A percentile compares a stretch with the other conserved stretches of the same genome.
Evolutionary conservation across 2,797 vertebrate genomes (phyloP).

Genomic region (Lates japonicus): DNA sequence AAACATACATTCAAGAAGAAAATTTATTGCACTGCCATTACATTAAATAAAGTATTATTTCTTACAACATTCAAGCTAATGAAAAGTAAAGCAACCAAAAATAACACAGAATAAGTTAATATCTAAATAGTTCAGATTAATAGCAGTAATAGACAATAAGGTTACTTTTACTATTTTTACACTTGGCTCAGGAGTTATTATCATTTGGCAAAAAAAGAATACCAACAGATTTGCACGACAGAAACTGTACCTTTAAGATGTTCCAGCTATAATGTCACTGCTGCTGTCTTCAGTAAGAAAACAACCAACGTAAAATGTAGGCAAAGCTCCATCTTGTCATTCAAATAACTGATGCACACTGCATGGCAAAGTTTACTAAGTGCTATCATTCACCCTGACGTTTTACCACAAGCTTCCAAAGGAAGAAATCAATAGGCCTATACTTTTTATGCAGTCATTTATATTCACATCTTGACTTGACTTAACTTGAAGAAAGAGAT

Average conservation of each 20-base stretch:
- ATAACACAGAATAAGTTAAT: not conserved
- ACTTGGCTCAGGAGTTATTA: not conserved
- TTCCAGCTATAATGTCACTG: not conserved
- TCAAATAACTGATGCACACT: constrained; percentile 40
- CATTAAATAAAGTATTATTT: constrained; percentile 69
- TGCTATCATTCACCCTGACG: constrained; percentile 68
- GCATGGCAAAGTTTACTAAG: constrained; percentile 57
- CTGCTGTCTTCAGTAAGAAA: constrained; percentile 3
- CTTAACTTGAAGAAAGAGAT: constrained; percentile 37
- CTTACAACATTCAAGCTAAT: constrained; percentile 29
- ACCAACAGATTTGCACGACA: not conserved
- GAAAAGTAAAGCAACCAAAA: constrained; percentile 32
- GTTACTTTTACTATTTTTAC: not conserved
- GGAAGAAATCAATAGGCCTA: constrained; percentile 67
- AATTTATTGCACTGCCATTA: constrained; percentile 53
- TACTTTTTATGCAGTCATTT: constrained; percentile 58
- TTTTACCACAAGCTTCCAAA: constrained; percentile 55
- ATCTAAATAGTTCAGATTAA: not conserved
- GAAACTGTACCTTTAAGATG: not conserved
- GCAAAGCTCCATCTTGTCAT: constrained; percentile 38
- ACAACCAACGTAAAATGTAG: constrained; percentile 8
- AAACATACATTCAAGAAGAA: constrained; percentile 12
- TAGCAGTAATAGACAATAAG: not conserved
- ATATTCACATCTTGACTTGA: constrained; percentile 67
- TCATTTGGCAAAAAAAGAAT: constrained; percentile 1